Evolutionary conservation across 2,888 invertebrate genomes (phyloP), one percentile per base, ranked within the genome.

Genomic region (Drosophila merina): DNA sequence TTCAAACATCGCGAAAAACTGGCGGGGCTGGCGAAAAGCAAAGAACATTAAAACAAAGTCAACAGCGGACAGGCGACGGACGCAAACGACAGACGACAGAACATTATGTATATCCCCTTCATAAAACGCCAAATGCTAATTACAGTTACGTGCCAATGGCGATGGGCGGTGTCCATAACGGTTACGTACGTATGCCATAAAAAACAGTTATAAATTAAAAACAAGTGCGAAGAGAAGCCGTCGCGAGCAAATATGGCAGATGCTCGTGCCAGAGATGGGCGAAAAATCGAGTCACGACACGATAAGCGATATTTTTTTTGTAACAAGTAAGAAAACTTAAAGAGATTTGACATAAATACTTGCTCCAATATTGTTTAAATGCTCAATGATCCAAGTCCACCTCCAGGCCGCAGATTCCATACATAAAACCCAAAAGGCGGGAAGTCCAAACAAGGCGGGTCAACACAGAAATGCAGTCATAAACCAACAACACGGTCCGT

Each of bases 41-140:
- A 51, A 50, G 28, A 30, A 36, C 40, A 50, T 31, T 14, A 26
- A 49, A 9, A 38, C 20, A 45, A 31, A 51, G 9, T 30, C 20
- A 4, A 14, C 38, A 50, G n/a, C 36, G 36, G 36, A 56, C 50
- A 14, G 14, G 14, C 20, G 20, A 20, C 20, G 20, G 20, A 20
- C 20, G 20, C 20, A 25, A 9, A 12, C 31, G 31, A 47, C 33
- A 38, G 14, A 40, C 48, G 48, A 42, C 48, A 30, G 42, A 33
- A 28, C 14, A 40, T 40, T 30, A 40, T 33, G 33, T 33, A 5
- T 44, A 50, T 20, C 31, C 28, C 48, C 12, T 25, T 14, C 25
- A 52, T 36, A 44, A 52, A 57, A 48, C 45, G 68, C 74, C 77
- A 86, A 79, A 77, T 86, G 86, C 72, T 75, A 79, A 82, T 77